Evolutionary conservation across 1,140 invertebrate species (phyloP), one percentile per base, ranked within the genome.

Genomic region (Bombus terrestris): DNA sequence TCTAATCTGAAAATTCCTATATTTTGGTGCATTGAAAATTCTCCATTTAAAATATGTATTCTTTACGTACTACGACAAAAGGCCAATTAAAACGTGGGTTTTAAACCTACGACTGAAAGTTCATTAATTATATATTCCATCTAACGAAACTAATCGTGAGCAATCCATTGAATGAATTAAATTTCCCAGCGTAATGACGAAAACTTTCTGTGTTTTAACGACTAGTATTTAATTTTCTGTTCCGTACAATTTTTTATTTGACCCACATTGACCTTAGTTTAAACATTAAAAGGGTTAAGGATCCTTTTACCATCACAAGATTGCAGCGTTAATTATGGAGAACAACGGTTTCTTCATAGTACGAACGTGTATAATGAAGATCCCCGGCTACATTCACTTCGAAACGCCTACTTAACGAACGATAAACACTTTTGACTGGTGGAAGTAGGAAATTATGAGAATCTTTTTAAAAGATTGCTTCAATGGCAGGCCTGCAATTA

Each of bases 381-480:
- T 71, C 35, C 32, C 15, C 74, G 25, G 28, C 3, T 47, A 53
- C 66, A 15, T 37, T 81, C 43, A 72, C 57, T 53, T 47, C 47
- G 6, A 39, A 59, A 81, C 79, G 79, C 66, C 79, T 68, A 81
- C 79, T 72, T 53, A 71, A 25, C 62, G 12, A 79, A 80, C 59
- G 59, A 78, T 57, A 69, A 37, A 81, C 66, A 72, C 35, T 57
- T 81, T 35, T 39, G 35, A 41, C 37, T 37, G 41, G 62, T 79
- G 43, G 79, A 71, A 81, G 47, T 53, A 32, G 79, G 32, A 72
- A 71, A 81, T 81, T 81, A 81, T 32, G 79, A 71, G 66, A 72
- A 72, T 81, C 79, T 12, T 72, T 41, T 37, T n/a, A 72, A 81
- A 72, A 32, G 53, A 25, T 53, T 57, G 43, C 47, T 25, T 79